Evolutionary conservation across 2,888 invertebrate species (phyloP).

Genomic region (Penaeus monodon): DNA sequence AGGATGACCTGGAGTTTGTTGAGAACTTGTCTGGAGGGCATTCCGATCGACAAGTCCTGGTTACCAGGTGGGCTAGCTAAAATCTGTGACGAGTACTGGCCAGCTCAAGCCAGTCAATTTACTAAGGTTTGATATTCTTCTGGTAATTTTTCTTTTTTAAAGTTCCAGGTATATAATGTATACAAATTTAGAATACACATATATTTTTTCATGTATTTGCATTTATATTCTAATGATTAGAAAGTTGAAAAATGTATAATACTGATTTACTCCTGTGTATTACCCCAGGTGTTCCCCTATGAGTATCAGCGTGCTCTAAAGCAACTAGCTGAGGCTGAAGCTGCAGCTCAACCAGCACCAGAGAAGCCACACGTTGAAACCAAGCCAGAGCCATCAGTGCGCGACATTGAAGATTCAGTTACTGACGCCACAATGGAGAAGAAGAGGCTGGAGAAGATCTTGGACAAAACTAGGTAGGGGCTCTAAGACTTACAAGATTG

Average conservation of each 20-base stretch:
- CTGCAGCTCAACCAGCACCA: slow-evolving; percentile 38
- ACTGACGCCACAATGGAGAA: slow-evolving; percentile 83
- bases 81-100: slow-evolving; percentile 87
- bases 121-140: slow-evolving; percentile 77
- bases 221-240: too few relatives aligned
- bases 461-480: slow-evolving; percentile 82
- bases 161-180: too few relatives aligned
- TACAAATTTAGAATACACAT: too few relatives aligned
- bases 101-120: slow-evolving; percentile 81
- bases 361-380: slow-evolving; percentile 65
- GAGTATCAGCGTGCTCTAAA: slow-evolving; percentile 94
- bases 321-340: slow-evolving; percentile 67
- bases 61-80: slow-evolving; percentile 84
- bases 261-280: not conserved
- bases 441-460: slow-evolving; percentile 83
- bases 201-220: too few relatives aligned
- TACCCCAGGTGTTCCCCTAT: slow-evolving; percentile 86
- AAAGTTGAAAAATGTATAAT: too few relatives aligned
- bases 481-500: not conserved
- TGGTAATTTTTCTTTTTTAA: not conserved
- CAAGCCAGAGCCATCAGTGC: slow-evolving; percentile 71
- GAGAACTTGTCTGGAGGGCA: slow-evolving; percentile 83
- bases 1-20: slow-evolving; percentile 84
- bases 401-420: slow-evolving; percentile 91
- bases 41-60: slow-evolving; percentile 92